Evolutionary conservation across 2,797 vertebrate genomes (phyloP), one percentile per base, ranked within the genome.

Genomic region (Zenarchopterus dispar): DNA sequence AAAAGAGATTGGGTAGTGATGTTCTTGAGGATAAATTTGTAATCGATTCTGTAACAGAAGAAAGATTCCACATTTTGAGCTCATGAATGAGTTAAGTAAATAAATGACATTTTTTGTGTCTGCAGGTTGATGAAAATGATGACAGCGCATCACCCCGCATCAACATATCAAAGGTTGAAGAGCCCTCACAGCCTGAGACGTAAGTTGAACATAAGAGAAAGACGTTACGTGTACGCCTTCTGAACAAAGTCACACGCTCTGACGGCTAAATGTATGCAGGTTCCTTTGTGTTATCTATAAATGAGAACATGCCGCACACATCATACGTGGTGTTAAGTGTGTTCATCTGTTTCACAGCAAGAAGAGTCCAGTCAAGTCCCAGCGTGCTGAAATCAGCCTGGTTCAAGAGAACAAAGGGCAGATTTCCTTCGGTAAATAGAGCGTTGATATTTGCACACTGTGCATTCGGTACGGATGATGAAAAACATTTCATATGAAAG

Each of bases 361-460:
- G 11, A 60, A 54, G 26, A 59, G 50, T 59, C 33, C 56, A 36
- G 47, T 53, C 61, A 58, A 68, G 4, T 23, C 6, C 10, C 43
- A n/a, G 41, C 17, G 15, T 41, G 22, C 51, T 62, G 56, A 31
- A 36, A 22, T 64, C 22, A n/a, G 0, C 17, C 63, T 55, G 15
- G 41, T 7, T 55, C 74, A 69, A 50, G 68, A 73, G 10, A 70
- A 5, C 58, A 55, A 52, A 28, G 63, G 47, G 11, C 67, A 21
- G 16, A 13, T 83, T 52, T 54, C 77, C 50, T 53, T 71, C n/a
- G 82, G 89, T 92, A 86, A 82, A 76, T 6, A 42, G 3, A 48
- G 7, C 13, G 26, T 31, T 24, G 58, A 60, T 39, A 28, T 5
- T 58, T 19, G 5, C 2, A 46, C 18, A 7, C 2, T 22, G 17